A percentile compares a stretch with the other conserved stretches of the same genome.
phyloP scores from a whole-genome alignment of 2,888 invertebrate species.

The Cyclophora albipunctata region DNA sequence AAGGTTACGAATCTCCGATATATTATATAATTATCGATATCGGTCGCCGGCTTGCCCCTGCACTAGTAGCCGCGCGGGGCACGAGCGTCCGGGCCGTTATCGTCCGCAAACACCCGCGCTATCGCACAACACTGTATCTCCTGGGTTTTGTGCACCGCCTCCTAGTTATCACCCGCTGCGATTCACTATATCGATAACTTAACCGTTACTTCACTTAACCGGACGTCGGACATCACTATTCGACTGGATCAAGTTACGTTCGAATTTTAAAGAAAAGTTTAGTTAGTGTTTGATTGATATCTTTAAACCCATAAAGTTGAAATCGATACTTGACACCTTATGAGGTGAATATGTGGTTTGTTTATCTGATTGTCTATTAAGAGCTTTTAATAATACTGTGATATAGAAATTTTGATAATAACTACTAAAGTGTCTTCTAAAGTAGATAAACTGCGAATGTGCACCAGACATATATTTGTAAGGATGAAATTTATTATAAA shows the following conservation, averaged over 20 bases:
- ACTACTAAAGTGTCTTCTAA: too few species aligned
- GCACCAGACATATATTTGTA: too few species aligned
- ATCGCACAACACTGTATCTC: slow-evolving; percentile 39
- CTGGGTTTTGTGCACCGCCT: slow-evolving; percentile 31
- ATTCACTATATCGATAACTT: slow-evolving; percentile 7
- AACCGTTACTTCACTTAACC: neutral
- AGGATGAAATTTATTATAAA: too few species aligned
- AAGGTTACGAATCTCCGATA: too few species aligned
- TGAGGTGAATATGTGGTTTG: too few species aligned
- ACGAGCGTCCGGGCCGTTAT: slow-evolving; percentile 32
- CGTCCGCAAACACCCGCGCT: slow-evolving; percentile 44
- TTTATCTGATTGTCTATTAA: too few species aligned
- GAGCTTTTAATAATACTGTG: too few species aligned
- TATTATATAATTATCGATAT: too few species aligned
- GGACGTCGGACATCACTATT: slow-evolving; percentile 9
- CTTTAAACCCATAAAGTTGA: too few species aligned
- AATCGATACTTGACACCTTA: too few species aligned
- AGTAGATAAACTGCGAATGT: too few species aligned
- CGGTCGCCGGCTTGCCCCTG: neutral
- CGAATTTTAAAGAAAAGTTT: slow-evolving; percentile 3
- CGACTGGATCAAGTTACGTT: slow-evolving; percentile 8
- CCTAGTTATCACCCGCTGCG: slow-evolving; percentile 10
- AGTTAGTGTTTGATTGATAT: slow-evolving; percentile 6
- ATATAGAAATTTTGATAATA: too few species aligned
- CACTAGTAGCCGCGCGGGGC: slow-evolving; percentile 9